These are phyloP conservation scores for Sander vitreus DNA, from an alignment of 2,113 vertebrate genomes.

Conservation along the genomic window DNA sequence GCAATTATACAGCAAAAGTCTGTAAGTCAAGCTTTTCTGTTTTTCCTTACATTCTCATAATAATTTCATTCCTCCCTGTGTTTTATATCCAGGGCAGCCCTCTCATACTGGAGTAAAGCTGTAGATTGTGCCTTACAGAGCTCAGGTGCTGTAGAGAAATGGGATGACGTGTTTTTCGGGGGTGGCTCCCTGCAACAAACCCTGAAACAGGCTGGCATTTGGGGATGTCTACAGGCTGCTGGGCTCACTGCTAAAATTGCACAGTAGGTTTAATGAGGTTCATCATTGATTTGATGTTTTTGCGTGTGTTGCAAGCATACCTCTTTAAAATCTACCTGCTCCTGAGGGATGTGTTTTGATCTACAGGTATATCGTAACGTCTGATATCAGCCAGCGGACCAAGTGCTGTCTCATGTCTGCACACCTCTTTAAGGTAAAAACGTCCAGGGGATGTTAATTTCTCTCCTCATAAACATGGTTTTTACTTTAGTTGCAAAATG, in stretches of 20 bases:
- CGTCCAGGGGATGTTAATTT: background rate
- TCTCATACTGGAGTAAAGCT: slow-evolving; percentile 91
- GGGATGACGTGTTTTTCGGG: slow-evolving; percentile 85
- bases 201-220: slow-evolving; percentile 88
- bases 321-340: background rate
- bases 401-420: slow-evolving; percentile 91
- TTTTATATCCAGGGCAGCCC: slow-evolving; percentile 86
- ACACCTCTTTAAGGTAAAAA: slow-evolving; percentile 92
- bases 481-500: background rate
- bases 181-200: slow-evolving; percentile 84
- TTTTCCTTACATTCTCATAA: background rate
- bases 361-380: slow-evolving; percentile 86
- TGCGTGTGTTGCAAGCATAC: background rate
- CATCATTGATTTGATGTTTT: background rate
- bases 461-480: background rate
- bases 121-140: slow-evolving; percentile 89
- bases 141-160: slow-evolving; percentile 85
- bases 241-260: slow-evolving; percentile 93
- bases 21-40: background rate
- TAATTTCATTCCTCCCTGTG: background rate
- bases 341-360: slow-evolving; percentile 35
- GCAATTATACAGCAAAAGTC: background rate
- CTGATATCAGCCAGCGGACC: slow-evolving; percentile 84
- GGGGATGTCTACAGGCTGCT: slow-evolving; percentile 95
- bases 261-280: slow-evolving; percentile 86